Conservation (phyloP, 53 echinoderm and acorn worm species). For the Paracentrotus lividus region DNA sequence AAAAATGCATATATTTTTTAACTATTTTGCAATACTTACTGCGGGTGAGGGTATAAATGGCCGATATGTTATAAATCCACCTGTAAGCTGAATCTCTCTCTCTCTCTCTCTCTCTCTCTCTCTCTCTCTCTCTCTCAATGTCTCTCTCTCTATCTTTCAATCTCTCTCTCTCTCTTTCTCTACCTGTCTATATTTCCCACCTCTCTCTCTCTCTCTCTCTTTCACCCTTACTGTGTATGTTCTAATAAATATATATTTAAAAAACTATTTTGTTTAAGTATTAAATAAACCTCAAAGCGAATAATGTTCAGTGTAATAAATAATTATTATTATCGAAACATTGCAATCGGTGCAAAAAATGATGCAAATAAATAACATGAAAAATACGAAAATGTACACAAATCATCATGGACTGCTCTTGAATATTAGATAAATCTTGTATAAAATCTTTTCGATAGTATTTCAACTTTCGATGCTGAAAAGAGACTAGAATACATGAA, state of each 20-base stretch:
- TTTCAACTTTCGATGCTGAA: neutral
- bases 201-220: neutral
- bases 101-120: neutral
- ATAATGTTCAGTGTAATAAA: conserved; percentile 21
- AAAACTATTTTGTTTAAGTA: neutral
- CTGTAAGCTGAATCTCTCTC: no score
- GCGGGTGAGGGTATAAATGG: no score
- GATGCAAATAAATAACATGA: conserved; percentile 25
- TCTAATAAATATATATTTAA: no score
- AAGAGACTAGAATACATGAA: neutral
- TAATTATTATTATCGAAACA: conserved; percentile 63
- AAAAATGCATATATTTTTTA: no score
- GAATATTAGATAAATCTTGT: neutral
- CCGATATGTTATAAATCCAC: no score
- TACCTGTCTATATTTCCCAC: no score
- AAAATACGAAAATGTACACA: conserved; percentile 8
- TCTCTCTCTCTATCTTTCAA: neutral
- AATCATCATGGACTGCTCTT: neutral
- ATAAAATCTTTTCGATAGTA: neutral
- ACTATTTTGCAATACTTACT: no score
- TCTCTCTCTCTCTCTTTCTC: no score
- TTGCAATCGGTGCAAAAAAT: conserved; percentile 43
- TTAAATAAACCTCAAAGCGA: neutral
- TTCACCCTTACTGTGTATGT: neutral
- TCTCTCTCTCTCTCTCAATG: neutral